These are phyloP conservation scores for Lithophane leautieri DNA, from an alignment of 2,888 invertebrate species.

Conservation along the genomic window DNA sequence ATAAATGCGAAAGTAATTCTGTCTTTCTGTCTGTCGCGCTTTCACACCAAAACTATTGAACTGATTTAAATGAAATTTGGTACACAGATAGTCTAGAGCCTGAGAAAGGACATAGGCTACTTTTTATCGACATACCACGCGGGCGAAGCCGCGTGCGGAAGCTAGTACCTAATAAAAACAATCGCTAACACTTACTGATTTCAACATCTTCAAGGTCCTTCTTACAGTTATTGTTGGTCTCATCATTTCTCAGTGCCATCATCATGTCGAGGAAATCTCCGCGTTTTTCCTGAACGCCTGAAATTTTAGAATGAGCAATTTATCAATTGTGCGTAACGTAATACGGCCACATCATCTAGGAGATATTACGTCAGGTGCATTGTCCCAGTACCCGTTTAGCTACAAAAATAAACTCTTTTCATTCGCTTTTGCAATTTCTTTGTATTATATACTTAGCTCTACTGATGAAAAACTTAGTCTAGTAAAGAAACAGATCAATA, in stretches of 20 bases:
- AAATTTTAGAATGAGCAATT: conserved; percentile 31
- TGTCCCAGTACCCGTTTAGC: too few species aligned
- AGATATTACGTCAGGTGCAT: neutral
- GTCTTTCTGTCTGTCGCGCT: too few species aligned
- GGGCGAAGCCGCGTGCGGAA: too few species aligned
- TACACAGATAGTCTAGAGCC: too few species aligned
- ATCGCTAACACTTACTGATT: conserved; percentile 79
- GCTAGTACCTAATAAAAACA: neutral
- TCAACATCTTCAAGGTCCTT: conserved; percentile 80
- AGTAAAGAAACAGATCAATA: conserved; percentile 25
- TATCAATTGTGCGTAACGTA: neutral
- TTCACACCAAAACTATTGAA: too few species aligned
- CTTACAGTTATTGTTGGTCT: conserved; percentile 78
- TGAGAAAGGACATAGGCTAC: too few species aligned
- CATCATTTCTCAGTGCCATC: conserved; percentile 86
- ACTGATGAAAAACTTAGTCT: neutral
- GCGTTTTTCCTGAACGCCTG: conserved; percentile 84
- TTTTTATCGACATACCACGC: too few species aligned
- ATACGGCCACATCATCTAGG: neutral
- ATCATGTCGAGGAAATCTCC: conserved; percentile 91
- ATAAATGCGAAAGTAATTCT: too few species aligned
- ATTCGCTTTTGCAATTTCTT: neutral
- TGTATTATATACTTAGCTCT: too few species aligned
- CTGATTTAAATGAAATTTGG: too few species aligned
- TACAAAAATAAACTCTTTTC: neutral